phyloP scores from a whole-genome alignment of 2,797 vertebrate species.

The Lycodopsis pacificus region DNA sequence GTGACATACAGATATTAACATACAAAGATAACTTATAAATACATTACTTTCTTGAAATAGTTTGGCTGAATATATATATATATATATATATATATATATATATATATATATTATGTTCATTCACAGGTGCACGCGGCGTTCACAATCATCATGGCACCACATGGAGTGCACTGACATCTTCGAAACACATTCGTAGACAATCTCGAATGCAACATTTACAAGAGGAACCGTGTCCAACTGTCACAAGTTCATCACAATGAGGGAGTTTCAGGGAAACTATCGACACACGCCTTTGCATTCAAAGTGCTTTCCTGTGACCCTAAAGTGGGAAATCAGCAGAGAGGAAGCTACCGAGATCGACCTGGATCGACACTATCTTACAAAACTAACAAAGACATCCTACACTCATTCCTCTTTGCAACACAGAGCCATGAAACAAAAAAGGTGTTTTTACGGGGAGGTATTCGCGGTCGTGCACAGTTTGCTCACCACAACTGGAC shows the following conservation, averaged over 20 bases:
- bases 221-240: conserved; percentile 50
- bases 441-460: conserved; percentile 48
- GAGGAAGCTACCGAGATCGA: conserved; percentile 16
- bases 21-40: conserved; percentile 86
- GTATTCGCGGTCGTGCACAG: conserved; percentile 45
- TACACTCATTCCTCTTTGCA: conserved; percentile 33
- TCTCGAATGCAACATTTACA: conserved; percentile 71
- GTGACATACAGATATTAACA: conserved; percentile 78
- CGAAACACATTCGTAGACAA: conserved; percentile 71
- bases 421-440: neutral
- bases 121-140: conserved; percentile 63
- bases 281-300: conserved; percentile 63
- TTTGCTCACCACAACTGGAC: conserved; percentile 50
- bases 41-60: conserved; percentile 81
- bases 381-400: conserved; percentile 35
- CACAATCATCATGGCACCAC: conserved; percentile 44
- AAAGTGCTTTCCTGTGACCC: conserved; percentile 81
- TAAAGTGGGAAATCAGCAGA: conserved; percentile 41
- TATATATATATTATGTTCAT: conserved; percentile 44
- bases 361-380: conserved; percentile 13
- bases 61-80: conserved; percentile 50
- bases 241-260: conserved; percentile 67
- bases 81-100: conserved; percentile 15
- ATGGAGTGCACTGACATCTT: conserved; percentile 61
- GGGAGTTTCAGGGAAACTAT: conserved; percentile 67